These are phyloP conservation scores for Medauroidea extradentata DNA, from an alignment of 1,140 invertebrate genomes.

Conservation along the genomic window DNA sequence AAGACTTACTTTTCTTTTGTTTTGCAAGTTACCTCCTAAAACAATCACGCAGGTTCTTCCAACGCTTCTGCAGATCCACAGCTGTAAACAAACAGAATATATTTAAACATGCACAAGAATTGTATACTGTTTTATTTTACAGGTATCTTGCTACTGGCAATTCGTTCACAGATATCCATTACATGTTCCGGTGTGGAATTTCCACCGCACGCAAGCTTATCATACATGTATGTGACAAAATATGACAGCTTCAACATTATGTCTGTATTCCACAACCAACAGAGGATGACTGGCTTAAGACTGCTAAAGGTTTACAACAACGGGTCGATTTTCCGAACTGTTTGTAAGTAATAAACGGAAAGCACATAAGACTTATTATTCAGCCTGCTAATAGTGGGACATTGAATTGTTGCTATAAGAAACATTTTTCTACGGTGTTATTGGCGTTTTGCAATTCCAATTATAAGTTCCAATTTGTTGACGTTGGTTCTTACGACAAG, in stretches of 20 bases:
- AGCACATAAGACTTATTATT: slow-evolving; percentile 30
- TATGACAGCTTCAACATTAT: slow-evolving; percentile 20
- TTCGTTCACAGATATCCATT: neutral
- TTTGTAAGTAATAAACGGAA: slow-evolving; percentile 33
- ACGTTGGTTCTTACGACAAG: slow-evolving; percentile 28
- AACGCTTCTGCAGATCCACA: too few species aligned
- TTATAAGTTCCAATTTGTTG: slow-evolving; percentile 25
- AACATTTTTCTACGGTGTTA: slow-evolving; percentile 23
- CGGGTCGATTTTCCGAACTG: slow-evolving; percentile 11
- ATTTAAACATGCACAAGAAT: too few species aligned
- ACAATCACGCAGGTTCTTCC: too few species aligned
- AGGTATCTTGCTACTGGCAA: neutral
- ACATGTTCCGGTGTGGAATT: neutral
- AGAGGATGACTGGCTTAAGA: slow-evolving; percentile 13
- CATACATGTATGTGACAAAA: slow-evolving; percentile 18
- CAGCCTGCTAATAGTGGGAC: slow-evolving; percentile 30
- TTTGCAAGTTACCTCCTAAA: too few species aligned
- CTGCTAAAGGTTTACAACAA: neutral
- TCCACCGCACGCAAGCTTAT: neutral
- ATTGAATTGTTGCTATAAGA: slow-evolving; percentile 26
- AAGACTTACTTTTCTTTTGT: too few species aligned
- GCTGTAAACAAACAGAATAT: too few species aligned
- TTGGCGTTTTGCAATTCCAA: slow-evolving; percentile 23
- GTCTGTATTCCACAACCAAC: slow-evolving; percentile 17
- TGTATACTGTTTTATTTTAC: too few species aligned